Base-by-base conservation (phyloP, 2,797 vertebrate species). In the Sebastes steindachneri region DNA sequence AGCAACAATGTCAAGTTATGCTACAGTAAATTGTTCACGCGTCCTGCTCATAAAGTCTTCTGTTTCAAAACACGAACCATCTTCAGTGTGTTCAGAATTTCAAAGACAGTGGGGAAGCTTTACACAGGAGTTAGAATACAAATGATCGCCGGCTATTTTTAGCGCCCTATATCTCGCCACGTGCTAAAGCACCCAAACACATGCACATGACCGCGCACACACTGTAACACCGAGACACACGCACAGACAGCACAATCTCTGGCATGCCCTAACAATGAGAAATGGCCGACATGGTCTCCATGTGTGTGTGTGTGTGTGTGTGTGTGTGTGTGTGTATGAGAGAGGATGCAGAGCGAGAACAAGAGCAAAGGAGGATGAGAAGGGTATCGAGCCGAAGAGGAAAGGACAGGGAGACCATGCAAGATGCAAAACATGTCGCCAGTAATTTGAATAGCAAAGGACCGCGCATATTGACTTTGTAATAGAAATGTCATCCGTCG, bases 221-320 rank as follows among this genome's bases (percentile, higher is more conserved):
- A 60, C 28, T 54, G 55, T 33, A 72, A 64, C 74, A 63, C 74
- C 68, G 58, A 68, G 60, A 80, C 79, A 76, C 28, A 65, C 11
- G 28, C 65, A 45, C 54, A 72, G 51, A 76, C 77, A 80, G 67
- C 70, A 73, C 79, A 86, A 84, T 83, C 66, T 88, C 66, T 88
- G 86, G 78, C 84, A 79, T 63, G 21, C 26, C 77, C 73, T 90
- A 89, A 93, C 86, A 89, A 89, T 87, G 85, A 91, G 83, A 77
- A 89, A 88, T 90, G 83, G 64, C 66, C 81, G 15, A 68, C 37
- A 70, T 83, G 3, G 57, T 72, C 37, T 67, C 23, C 35, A 25
- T 35, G 35, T 48, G 58, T 25, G 66, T 63, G 62, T 58, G 71
- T 62, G 57, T 41, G 69, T 70, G 66, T 12, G 9, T 59, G 31